Evolutionary conservation across 1,140 invertebrate genomes (phyloP).

Genomic region (Sinella curviseta): DNA sequence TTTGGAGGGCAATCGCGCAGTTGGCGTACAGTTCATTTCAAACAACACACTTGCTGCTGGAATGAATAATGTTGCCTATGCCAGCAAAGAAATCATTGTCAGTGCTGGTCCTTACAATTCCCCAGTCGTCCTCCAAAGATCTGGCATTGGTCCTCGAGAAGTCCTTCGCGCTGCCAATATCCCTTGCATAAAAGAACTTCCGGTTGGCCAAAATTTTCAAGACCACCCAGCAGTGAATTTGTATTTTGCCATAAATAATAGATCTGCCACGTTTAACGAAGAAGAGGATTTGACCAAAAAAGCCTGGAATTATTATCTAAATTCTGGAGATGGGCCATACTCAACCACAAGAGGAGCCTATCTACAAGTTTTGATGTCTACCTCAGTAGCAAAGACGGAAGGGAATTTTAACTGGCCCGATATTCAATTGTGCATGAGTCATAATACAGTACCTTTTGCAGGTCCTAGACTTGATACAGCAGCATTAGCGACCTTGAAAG

Average conservation of each 20-base stretch:
- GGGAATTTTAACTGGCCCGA: too few relatives aligned
- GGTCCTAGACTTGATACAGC: too few relatives aligned
- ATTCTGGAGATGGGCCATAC: neutral
- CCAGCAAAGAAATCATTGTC: constrained; percentile 69
- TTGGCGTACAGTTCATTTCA: neutral
- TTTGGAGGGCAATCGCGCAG: neutral
- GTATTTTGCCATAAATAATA: neutral
- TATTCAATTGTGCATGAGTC: too few relatives aligned
- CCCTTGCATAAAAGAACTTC: constrained; percentile 52
- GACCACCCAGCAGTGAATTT: constrained; percentile 27
- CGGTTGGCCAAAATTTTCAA: constrained; percentile 59
- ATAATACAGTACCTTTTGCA: too few relatives aligned
- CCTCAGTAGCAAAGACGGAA: too few relatives aligned
- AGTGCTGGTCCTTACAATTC: constrained; percentile 70
- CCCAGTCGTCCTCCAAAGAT: constrained; percentile 65
- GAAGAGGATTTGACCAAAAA: neutral
- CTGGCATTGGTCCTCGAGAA: constrained; percentile 55
- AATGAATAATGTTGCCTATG: neutral
- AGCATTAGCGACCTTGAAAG: neutral
- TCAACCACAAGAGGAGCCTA: neutral
- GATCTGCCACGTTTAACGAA: neutral
- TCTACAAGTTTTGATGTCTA: neutral
- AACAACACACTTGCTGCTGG: neutral
- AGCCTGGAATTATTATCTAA: neutral
- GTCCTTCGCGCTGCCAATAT: constrained; percentile 50